A percentile compares a stretch with the other conserved stretches of the same genome.
phyloP scores from a whole-genome alignment of 2,797 vertebrate genomes.

The Geotrypetes seraphini region DNA sequence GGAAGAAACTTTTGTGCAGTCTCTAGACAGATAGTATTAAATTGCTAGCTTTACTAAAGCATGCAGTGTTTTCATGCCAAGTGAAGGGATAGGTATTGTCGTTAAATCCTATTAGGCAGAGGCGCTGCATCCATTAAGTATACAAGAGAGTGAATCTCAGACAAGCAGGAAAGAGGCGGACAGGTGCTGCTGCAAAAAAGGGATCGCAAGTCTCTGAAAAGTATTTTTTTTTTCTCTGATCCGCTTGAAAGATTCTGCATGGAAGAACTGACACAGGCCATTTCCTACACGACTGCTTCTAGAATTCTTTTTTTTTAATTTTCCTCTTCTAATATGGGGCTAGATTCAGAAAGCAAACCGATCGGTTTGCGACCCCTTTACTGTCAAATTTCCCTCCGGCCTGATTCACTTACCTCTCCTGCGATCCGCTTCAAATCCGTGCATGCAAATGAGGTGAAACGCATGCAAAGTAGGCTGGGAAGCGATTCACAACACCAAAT shows the following conservation, averaged over 20 bases:
- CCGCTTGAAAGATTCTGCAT: not conserved
- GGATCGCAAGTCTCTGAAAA: slow-evolving; percentile 15
- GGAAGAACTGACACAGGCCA: not conserved
- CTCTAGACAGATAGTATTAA: slow-evolving; percentile 18
- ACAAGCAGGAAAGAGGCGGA: not conserved
- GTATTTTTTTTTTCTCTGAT: not conserved
- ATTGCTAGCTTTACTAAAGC: slow-evolving; percentile 8
- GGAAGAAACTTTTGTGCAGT: slow-evolving; percentile 16
- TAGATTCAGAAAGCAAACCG: too few relatives aligned
- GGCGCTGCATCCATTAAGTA: slow-evolving; percentile 25
- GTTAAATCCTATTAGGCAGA: slow-evolving; percentile 34
- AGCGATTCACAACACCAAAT: too few relatives aligned
- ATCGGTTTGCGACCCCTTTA: too few relatives aligned
- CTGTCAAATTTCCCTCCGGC: too few relatives aligned
- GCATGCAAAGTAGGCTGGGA: too few relatives aligned
- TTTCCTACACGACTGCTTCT: slow-evolving; percentile 13
- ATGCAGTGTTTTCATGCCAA: slow-evolving; percentile 1
- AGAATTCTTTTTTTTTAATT: slow-evolving; percentile 7
- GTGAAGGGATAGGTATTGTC: too few relatives aligned
- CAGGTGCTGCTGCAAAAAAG: not conserved
- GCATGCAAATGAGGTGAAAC: too few relatives aligned
- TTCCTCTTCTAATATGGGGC: slow-evolving; percentile 31
- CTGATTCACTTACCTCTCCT: too few relatives aligned
- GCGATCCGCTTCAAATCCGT: too few relatives aligned
- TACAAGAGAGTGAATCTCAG: slow-evolving; percentile 6